phyloP scores from a whole-genome alignment of 1,140 invertebrate species.

The Varroa destructor region DNA sequence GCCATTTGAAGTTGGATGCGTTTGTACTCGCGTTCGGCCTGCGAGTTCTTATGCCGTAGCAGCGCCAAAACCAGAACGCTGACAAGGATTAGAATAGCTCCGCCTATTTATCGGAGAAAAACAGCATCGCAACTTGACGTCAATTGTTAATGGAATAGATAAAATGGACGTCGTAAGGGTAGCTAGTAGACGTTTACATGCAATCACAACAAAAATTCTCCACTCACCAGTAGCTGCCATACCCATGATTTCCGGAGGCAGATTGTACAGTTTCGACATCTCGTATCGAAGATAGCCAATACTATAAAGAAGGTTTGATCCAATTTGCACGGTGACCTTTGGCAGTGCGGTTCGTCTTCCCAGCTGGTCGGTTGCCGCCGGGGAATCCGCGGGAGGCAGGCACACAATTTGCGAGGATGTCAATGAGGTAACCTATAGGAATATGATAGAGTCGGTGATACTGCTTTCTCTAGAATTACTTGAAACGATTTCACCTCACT shows the following conservation, averaged over 20 bases:
- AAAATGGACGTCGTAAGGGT: too few relatives aligned
- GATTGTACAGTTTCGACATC: slow-evolving; percentile 62
- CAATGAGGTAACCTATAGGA: slow-evolving; percentile 53
- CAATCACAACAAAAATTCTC: neutral
- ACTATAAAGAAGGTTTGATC: slow-evolving; percentile 65
- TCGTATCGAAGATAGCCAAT: slow-evolving; percentile 76
- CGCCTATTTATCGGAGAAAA: slow-evolving; percentile 44
- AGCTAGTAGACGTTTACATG: neutral
- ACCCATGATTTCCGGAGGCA: slow-evolving; percentile 45
- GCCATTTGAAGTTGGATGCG: slow-evolving; percentile 98
- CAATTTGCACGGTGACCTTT: slow-evolving; percentile 67
- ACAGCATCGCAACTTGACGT: slow-evolving; percentile 49
- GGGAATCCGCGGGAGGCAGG: slow-evolving; percentile 67
- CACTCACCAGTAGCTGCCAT: slow-evolving; percentile 9
- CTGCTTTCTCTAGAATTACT: neutral
- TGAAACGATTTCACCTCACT: neutral
- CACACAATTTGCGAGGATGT: slow-evolving; percentile 76
- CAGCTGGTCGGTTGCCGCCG: slow-evolving; percentile 70
- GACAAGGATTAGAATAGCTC: slow-evolving; percentile 63
- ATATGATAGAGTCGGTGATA: neutral
- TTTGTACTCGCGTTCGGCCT: slow-evolving; percentile 89
- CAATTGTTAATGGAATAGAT: too few relatives aligned
- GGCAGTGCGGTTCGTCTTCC: slow-evolving; percentile 59
- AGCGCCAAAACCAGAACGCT: slow-evolving; percentile 71
- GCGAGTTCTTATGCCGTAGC: slow-evolving; percentile 77